Evolutionary conservation across 37 sponge, comb jelly and placozoan species (phyloP).

Genomic region (Corticium candelabrum): DNA sequence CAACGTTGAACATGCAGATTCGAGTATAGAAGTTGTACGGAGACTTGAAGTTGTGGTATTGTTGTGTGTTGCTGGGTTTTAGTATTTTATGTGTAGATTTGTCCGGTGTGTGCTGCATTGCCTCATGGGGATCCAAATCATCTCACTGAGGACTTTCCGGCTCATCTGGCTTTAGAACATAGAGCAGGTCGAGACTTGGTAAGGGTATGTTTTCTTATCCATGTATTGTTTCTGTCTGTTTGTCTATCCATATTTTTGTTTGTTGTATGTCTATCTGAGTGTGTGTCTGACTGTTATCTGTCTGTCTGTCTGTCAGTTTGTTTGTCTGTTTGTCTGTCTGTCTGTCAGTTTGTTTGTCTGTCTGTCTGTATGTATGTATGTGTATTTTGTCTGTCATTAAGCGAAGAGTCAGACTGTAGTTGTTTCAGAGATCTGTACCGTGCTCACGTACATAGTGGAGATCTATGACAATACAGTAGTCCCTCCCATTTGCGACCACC

Average conservation of each 20-base stretch:
- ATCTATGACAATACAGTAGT: too few species aligned
- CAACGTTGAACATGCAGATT: conserved; percentile 53
- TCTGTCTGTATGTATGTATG: too few species aligned
- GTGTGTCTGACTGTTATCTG: too few species aligned
- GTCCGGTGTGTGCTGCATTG: conserved; percentile 81
- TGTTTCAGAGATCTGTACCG: too few species aligned
- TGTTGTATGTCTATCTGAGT: background rate
- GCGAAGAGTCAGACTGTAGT: too few species aligned
- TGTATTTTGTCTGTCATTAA: too few species aligned
- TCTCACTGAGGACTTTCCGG: conserved; percentile 60
- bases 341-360: too few species aligned
- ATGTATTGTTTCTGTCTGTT: conserved; percentile 24
- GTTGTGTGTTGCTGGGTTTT: background rate
- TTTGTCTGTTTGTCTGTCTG: too few species aligned
- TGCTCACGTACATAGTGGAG: too few species aligned
- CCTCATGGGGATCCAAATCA: conserved; percentile 72
- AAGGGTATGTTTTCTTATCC: conserved; percentile 15
- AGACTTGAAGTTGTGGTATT: background rate
- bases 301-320: too few species aligned
- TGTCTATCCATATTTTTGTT: background rate
- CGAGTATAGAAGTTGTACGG: conserved; percentile 21
- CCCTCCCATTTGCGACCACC: too few species aligned
- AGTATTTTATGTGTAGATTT: conserved; percentile 33
- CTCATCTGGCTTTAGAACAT: conserved; percentile 80
- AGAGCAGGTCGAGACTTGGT: conserved; percentile 39